These are phyloP conservation scores for Metalampra italica DNA, from an alignment of 2,888 invertebrate genomes.

Conservation along the genomic window DNA sequence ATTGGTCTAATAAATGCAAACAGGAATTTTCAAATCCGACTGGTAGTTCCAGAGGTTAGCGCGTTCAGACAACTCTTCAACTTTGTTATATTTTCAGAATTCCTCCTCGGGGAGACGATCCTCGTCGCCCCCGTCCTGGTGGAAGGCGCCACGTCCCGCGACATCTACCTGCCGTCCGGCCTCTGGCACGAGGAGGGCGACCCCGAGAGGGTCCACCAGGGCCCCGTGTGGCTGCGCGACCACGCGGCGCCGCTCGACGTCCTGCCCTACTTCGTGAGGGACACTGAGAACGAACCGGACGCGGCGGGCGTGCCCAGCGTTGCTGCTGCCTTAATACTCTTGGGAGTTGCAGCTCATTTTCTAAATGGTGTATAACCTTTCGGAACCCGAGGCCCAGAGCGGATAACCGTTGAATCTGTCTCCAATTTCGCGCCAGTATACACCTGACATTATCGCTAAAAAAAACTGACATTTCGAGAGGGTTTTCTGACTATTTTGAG, in stretches of 20 bases:
- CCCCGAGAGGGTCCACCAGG: conserved; percentile 54
- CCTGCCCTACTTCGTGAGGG: conserved; percentile 82
- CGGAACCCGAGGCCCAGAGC: too few species aligned
- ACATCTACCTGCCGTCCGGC: conserved; percentile 88
- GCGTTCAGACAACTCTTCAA: too few species aligned
- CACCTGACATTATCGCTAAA: too few species aligned
- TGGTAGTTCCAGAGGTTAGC: too few species aligned
- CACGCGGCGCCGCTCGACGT: conserved; percentile 83
- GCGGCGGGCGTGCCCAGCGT: conserved; percentile 24
- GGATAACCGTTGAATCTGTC: too few species aligned
- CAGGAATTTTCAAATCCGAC: too few species aligned
- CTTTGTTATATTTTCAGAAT: too few species aligned
- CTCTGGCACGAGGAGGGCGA: conserved; percentile 83
- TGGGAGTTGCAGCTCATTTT: conserved; percentile 30
- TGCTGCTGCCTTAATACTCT: conserved; percentile 31
- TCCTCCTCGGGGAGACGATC: conserved; percentile 85
- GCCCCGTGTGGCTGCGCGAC: conserved; percentile 80
- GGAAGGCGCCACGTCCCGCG: conserved; percentile 78
- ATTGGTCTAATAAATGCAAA: too few species aligned
- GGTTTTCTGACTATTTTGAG: too few species aligned
- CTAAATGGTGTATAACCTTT: neutral
- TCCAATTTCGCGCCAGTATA: too few species aligned
- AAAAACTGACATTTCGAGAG: too few species aligned
- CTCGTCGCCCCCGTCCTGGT: conserved; percentile 87
- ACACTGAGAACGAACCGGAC: conserved; percentile 17